Percentiles rank a stretch among this genome's conserved stretches.
These are phyloP conservation scores for Plemyria rubiginata DNA, from an alignment of 2,888 invertebrate genomes.

Conservation along the genomic window DNA sequence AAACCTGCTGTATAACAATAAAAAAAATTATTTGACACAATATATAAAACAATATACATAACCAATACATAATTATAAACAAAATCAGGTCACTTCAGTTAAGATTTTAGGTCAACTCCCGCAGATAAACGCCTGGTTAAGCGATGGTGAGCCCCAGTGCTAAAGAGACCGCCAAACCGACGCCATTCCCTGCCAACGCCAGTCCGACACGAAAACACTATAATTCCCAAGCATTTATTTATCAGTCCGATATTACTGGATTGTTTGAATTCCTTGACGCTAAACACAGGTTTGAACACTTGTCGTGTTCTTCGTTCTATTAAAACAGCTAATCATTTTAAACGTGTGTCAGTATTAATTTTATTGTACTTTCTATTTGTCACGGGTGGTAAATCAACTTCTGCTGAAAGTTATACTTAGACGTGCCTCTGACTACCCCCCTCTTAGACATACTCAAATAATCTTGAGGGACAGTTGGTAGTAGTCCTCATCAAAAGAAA, in stretches of 20 bases:
- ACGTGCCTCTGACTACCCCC: too few relatives aligned
- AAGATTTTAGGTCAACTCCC: too few relatives aligned
- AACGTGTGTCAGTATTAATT: neutral
- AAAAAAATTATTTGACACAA: too few relatives aligned
- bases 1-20: too few relatives aligned
- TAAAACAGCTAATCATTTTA: neutral
- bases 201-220: slow-evolving; percentile 22
- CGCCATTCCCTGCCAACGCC: slow-evolving; percentile 4
- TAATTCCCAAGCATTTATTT: slow-evolving; percentile 33
- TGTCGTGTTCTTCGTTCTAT: slow-evolving; percentile 13
- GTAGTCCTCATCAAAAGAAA: too few relatives aligned
- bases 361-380: neutral
- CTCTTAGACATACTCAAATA: too few relatives aligned
- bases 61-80: too few relatives aligned
- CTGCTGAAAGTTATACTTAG: too few relatives aligned
- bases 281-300: slow-evolving; percentile 31
- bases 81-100: too few relatives aligned
- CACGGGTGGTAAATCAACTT: too few relatives aligned
- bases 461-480: too few relatives aligned
- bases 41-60: too few relatives aligned
- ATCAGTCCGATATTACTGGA: slow-evolving; percentile 16
- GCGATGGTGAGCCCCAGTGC: neutral
- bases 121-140: neutral
- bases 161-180: slow-evolving; percentile 14
- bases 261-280: slow-evolving; percentile 25